phyloP scores from a whole-genome alignment of 2,113 vertebrate genomes.

The Rhizomys pruinosus region DNA sequence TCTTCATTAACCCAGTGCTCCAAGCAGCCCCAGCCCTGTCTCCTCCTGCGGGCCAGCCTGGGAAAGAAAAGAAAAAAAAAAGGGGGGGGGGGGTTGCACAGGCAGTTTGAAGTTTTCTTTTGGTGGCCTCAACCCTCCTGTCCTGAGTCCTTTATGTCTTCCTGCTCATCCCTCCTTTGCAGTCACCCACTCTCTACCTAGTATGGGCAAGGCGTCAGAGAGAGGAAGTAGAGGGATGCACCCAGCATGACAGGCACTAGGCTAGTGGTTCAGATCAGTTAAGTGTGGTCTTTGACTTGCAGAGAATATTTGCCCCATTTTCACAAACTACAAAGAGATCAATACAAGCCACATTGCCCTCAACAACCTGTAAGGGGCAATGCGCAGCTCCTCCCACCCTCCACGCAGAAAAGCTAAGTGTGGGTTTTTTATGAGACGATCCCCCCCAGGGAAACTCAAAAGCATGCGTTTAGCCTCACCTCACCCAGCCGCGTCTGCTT shows the following conservation, averaged over 20 bases:
- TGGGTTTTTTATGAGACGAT: background rate
- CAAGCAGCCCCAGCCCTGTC: background rate
- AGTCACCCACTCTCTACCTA: background rate
- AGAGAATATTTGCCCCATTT: background rate
- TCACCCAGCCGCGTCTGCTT: background rate
- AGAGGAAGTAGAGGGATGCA: background rate
- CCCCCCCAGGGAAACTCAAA: background rate
- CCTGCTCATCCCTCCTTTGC: background rate
- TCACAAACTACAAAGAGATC: conserved; percentile 1
- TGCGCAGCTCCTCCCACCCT: background rate
- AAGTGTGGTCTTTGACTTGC: background rate
- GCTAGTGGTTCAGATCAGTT: background rate
- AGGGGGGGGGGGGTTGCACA: background rate
- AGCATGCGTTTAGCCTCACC: background rate
- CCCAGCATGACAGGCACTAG: background rate
- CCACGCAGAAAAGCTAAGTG: background rate
- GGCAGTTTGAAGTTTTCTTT: background rate
- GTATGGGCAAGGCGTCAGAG: background rate
- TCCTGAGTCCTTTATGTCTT: background rate
- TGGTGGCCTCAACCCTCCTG: background rate
- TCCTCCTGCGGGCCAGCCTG: conserved; percentile 56
- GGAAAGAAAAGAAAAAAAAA: too few species aligned
- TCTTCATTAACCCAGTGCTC: conserved; percentile 71
- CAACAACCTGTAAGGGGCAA: background rate
- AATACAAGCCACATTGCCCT: background rate